Base-by-base conservation (phyloP, 2,113 vertebrate genomes). In the Ciconia maguari region DNA sequence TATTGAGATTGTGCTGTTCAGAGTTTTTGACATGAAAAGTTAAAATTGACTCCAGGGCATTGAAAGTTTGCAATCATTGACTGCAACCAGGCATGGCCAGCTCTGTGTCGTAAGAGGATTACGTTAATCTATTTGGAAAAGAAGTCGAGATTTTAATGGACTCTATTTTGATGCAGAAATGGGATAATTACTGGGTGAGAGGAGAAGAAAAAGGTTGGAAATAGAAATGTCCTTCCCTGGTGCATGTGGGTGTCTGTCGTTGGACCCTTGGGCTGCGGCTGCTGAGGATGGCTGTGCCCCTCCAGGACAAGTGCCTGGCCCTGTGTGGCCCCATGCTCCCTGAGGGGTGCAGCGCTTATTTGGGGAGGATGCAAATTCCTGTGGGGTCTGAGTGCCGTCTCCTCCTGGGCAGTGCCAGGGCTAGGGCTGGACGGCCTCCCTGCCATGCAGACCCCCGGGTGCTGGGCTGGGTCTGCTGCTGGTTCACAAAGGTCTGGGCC, bases 311-410 rank as follows among this genome's bases (percentile, higher is more conserved):
- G 68, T 9, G 10, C 44, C 55, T 49, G 36, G 48, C 55, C 66
- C 42, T 7, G 36, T 36, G 26, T 10, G 38, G 27, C 32, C 10
- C 51, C 4, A 9, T 12, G 54, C 25, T 44, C 16, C 20, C 26
- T 8, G 25, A 8, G 54, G 58, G 30, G 10, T 41, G 18, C 29
- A 13, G 18, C 1, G 2, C 25, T 72, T 15, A 0, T 25, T 2
- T 77, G 52, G 71, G 49, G 21, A 72, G 13, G 49, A 51, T 81
- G 44, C 3, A 10, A 34, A 36, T 83, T 72, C 77, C 72, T 0
- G 0, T 34, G 74, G 41, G 44, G 0, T 55, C 22, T 2, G 13
- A 78, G 60, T 16, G 8, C 6, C 0, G 0, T 32, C 18, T 71
- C 13, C 52, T 75, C 12, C 42, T 11, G 16, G 71, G 88, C 71